A percentile compares a stretch with the other conserved stretches of the same genome.
These are phyloP conservation scores for Tetropium fuscum DNA, from an alignment of 2,888 invertebrate genomes.

Conservation along the genomic window DNA sequence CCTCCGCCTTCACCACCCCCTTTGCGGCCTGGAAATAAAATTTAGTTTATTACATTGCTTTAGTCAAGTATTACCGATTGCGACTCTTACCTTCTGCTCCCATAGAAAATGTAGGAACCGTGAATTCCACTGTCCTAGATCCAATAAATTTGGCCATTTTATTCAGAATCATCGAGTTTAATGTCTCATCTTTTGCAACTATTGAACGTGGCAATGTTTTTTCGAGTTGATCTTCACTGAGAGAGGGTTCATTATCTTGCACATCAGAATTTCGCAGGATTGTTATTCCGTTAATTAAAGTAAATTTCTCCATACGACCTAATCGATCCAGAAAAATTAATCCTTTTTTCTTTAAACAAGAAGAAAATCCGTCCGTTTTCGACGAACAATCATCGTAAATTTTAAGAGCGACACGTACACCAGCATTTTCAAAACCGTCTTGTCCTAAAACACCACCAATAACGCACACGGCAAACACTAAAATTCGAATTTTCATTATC, in stretches of 20 bases:
- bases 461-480: slow-evolving; percentile 59
- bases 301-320: slow-evolving; percentile 75
- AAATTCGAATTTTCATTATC: slow-evolving; percentile 58
- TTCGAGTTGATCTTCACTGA: slow-evolving; percentile 78
- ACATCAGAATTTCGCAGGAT: slow-evolving; percentile 70
- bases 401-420: slow-evolving; percentile 75
- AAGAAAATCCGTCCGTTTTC: slow-evolving; percentile 76
- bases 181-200: slow-evolving; percentile 75
- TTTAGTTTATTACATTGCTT: neutral
- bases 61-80: neutral
- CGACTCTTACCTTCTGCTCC: slow-evolving; percentile 54
- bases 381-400: slow-evolving; percentile 84
- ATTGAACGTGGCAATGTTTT: slow-evolving; percentile 75
- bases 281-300: slow-evolving; percentile 76
- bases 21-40: slow-evolving; percentile 64
- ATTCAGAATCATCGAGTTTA: slow-evolving; percentile 79
- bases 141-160: slow-evolving; percentile 78
- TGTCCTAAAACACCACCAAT: slow-evolving; percentile 54
- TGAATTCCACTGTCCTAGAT: slow-evolving; percentile 81
- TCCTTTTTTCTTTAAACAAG: slow-evolving; percentile 86
- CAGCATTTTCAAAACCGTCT: slow-evolving; percentile 67
- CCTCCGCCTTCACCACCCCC: slow-evolving; percentile 69
- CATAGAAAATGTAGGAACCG: slow-evolving; percentile 76
- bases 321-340: slow-evolving; percentile 83
- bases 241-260: slow-evolving; percentile 62